Evolutionary conservation across 2,113 vertebrate genomes (phyloP).

Genomic region (Morphnarchus princeps): DNA sequence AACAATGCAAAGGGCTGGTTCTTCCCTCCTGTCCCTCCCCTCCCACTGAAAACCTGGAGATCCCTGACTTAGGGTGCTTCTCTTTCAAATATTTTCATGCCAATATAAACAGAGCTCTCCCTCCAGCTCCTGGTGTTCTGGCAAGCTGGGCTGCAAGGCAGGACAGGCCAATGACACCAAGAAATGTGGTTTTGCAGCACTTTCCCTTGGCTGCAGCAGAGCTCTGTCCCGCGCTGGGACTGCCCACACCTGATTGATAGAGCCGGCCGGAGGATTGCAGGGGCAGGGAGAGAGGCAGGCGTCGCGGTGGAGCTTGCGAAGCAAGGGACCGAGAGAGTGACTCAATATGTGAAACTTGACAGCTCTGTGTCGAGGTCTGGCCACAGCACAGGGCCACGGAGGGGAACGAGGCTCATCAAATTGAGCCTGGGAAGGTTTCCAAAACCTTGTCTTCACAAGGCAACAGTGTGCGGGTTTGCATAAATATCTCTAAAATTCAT

Average conservation of each 20-base stretch:
- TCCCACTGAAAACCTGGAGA: not conserved
- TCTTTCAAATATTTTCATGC: not conserved
- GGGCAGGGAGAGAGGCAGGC: not conserved
- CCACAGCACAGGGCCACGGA: not conserved
- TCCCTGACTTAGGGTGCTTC: not conserved
- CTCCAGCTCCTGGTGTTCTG: not conserved
- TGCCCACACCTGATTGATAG: not conserved
- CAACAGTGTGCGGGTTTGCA: not conserved
- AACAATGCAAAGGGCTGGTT: not conserved
- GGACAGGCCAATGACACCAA: not conserved
- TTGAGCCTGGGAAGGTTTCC: not conserved
- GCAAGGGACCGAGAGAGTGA: not conserved
- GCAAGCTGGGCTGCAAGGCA: not conserved
- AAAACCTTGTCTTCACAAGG: not conserved
- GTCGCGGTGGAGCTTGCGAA: fast-evolving
- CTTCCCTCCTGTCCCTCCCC: not conserved
- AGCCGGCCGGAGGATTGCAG: fast-evolving
- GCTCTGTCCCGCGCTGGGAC: not conserved
- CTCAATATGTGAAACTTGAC: not conserved
- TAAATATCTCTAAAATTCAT: slow-evolving; percentile 41
- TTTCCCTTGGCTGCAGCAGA: not conserved
- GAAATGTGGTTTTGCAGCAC: fast-evolving
- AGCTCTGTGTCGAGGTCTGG: not conserved
- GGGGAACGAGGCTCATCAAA: not conserved
- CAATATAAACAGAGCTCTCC: not conserved